Evolutionary conservation across 2,113 vertebrate genomes (phyloP), one percentile per base, ranked within the genome.

Genomic region (Terrapene triunguis): DNA sequence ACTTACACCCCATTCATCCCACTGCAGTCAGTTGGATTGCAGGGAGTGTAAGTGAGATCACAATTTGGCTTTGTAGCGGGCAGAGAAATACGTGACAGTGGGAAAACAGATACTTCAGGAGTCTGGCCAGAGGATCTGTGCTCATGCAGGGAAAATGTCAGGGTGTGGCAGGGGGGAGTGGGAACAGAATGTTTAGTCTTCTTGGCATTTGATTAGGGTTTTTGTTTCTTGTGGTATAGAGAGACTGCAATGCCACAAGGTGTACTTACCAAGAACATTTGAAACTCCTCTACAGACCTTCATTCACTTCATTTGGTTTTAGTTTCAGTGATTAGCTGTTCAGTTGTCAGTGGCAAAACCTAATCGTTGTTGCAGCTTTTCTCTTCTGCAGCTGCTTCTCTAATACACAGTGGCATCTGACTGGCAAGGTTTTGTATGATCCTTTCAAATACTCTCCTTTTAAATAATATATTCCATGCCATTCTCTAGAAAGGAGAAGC

Each of bases 291-390:
- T 86, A 89, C 89, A 92, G 96, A 89, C 91, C 94, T 95, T 97
- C 19, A 96, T 97, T 95, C 0, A 2, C 24, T 65, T 97, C 96
- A 97, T 95, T 92, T 92, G 95, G 97, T 97, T 97, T 97, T 88
- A 87, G 83, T 53, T 93, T 80, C 1, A 21, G 57, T 90, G 92
- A 97, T 97, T 91, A 96, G 79, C 89, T 91, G 79, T 88, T 94
- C 89, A 8, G 1, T 85, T 93, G 87, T 95, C 94, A 89, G 72
- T 85, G 84, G 84, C 72, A 84, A 97, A 97, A 94, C 96, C 92
- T 95, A 93, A 95, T 92, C 93, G 81, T 85, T 83, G 86, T 79
- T 94, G 57, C 50, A 85, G 79, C 89, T 96, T 87, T 76, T 78
- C 42, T 93, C 47, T 94, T 93, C 82, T 93, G 92, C 53, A 94